Conservation (phyloP, 2,888 invertebrate genomes). For the Sphaerophoria taeniata region DNA sequence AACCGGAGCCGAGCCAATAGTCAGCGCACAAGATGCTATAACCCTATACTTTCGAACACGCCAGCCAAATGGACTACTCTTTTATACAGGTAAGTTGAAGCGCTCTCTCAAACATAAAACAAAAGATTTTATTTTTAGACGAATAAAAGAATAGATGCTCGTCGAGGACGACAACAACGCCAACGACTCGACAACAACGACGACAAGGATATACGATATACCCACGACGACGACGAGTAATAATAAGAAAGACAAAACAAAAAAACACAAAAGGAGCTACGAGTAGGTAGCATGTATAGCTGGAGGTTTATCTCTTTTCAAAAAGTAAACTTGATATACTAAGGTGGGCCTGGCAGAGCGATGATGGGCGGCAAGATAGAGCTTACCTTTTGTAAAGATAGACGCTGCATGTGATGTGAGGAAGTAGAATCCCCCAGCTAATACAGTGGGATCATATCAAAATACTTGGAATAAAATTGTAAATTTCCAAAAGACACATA, state of each 20-base stretch:
- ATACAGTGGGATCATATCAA: slow-evolving; percentile 10
- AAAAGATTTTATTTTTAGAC: slow-evolving; percentile 60
- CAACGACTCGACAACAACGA: slow-evolving; percentile 75
- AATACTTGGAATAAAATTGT: slow-evolving; percentile 5
- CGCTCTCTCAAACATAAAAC: slow-evolving; percentile 36
- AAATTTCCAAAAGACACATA: slow-evolving; percentile 12
- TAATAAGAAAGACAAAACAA: slow-evolving; percentile 19
- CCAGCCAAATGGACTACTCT: slow-evolving; percentile 94
- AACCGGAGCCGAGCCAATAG: slow-evolving; percentile 93
- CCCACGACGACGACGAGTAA: not conserved
- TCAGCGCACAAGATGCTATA: slow-evolving; percentile 95
- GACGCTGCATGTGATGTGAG: not conserved
- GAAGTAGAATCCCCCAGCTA: not conserved
- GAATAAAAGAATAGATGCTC: slow-evolving; percentile 69
- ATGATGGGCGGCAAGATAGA: not conserved
- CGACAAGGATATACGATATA: slow-evolving; percentile 33
- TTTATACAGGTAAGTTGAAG: slow-evolving; percentile 91
- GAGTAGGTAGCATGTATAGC: not conserved
- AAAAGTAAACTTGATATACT: slow-evolving; percentile 11
- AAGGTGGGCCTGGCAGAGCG: no score
- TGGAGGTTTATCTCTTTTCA: slow-evolving; percentile 12
- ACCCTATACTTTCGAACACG: slow-evolving; percentile 96
- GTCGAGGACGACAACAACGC: slow-evolving; percentile 32
- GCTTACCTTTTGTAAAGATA: not conserved
- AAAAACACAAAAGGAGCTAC: not conserved